Percentiles rank a stretch among this genome's conserved stretches.
Evolutionary conservation across 2,888 invertebrate genomes (phyloP).

Genomic region (Sarcophaga subvicina): DNA sequence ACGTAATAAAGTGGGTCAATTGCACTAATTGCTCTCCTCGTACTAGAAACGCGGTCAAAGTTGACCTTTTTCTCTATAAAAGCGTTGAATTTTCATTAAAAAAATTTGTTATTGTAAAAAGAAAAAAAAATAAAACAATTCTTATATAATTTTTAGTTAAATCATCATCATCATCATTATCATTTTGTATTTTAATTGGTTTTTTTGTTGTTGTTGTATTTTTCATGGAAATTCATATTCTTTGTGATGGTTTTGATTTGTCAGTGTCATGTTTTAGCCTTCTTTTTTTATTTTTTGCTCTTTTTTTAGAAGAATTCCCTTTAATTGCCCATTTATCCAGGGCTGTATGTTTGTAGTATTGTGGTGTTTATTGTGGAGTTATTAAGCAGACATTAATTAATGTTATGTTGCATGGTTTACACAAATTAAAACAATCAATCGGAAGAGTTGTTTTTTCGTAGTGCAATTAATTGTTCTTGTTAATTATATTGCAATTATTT

Average conservation of each 20-base stretch:
- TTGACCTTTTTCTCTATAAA: conserved; percentile 70
- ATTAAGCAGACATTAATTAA: no score
- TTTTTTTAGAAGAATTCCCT: neutral
- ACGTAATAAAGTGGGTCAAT: conserved; percentile 67
- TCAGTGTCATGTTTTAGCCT: conserved; percentile 37
- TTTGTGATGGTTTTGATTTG: conserved; percentile 18
- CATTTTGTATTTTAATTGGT: conserved; percentile 51
- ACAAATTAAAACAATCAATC: no score
- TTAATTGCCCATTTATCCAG: neutral
- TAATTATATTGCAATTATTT: no score
- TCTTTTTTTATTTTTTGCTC: neutral
- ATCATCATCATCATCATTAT: conserved; percentile 24
- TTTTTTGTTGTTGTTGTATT: conserved; percentile 15
- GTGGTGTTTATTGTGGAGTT: no score
- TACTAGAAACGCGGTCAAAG: conserved; percentile 69
- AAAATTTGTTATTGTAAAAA: conserved; percentile 37
- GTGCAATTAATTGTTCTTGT: no score
- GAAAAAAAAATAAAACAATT: conserved; percentile 22
- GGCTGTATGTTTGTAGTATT: neutral
- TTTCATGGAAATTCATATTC: conserved; percentile 41
- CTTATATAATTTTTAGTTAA: conserved; percentile 5
- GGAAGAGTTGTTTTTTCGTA: no score
- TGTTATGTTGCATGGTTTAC: no score
- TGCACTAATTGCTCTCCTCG: conserved; percentile 70
- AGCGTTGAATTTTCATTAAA: conserved; percentile 68